Base-by-base conservation (phyloP, 2,797 vertebrate genomes). In the Tarsius wallacei region DNA sequence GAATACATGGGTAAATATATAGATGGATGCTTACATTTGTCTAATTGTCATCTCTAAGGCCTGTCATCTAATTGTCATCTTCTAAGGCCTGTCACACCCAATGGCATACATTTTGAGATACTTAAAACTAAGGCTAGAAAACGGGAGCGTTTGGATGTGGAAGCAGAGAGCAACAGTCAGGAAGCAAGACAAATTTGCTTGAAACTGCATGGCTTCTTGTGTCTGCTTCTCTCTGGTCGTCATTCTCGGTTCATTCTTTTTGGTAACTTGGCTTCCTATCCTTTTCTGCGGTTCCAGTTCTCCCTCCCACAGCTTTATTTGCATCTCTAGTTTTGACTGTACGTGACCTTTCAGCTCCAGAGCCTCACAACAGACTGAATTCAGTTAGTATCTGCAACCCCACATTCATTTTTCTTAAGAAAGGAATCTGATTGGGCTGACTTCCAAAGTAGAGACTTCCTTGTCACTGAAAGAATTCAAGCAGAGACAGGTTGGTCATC, bases 381-480 rank as follows among this genome's bases (percentile, higher is more conserved):
- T 28, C 31, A 71, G 26, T 95, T 71, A 63, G 83, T 87, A 82
- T 85, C 55, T 93, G 63, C 31, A 90, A 49, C 13, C 73, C 19
- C 28, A 42, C n/a, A 47, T 92, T 95, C 63, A 78, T 93, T 96
- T 96, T 94, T 91, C 94, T 97, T 83, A 19, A 15, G 82, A 94
- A 80, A 94, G 77, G 61, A 90, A 64, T 96, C 87, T 84, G 49
- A 85, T 85, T 93, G 90, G 96, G 81, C 94, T 84, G 49, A 68
- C 78, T 94, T 98, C 94, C 96, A 97, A 94, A 86, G 47, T 11
- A 81, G 87, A 89, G 89, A 96, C 84, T 96, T 94, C 17, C 33
- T 87, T 85, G 93, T 78, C 28, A 33, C 87, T 90, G 73, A 97
- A 96, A 93, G 81, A 90, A 97, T 97, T 97, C 93, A 93, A 96